phyloP scores from a whole-genome alignment of 2,888 invertebrate genomes.

The Leptogaster cylindrica region DNA sequence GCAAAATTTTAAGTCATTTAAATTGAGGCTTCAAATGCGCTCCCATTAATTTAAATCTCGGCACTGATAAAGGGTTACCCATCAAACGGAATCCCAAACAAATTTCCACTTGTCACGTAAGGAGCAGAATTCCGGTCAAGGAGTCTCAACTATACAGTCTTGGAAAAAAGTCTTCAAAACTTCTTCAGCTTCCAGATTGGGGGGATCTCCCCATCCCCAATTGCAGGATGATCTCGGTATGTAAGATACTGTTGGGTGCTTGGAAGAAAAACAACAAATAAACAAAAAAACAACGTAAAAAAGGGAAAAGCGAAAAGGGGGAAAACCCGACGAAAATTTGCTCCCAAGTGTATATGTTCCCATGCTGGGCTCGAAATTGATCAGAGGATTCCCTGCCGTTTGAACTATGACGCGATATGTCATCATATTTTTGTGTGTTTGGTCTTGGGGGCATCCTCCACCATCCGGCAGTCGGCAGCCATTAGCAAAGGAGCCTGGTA shows the following conservation, averaged over 20 bases:
- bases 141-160: background rate
- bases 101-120: constrained; percentile 43
- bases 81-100: constrained; percentile 39
- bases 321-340: no score
- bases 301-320: background rate
- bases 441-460: constrained; percentile 38
- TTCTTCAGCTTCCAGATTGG: no score
- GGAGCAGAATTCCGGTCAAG: constrained; percentile 15
- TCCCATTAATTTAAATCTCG: constrained; percentile 36
- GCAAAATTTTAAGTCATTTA: constrained; percentile 2
- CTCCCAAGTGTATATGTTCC: constrained; percentile 48
- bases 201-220: no score
- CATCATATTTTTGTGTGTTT: constrained; percentile 57
- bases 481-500: constrained; percentile 10
- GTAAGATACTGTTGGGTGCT: background rate
- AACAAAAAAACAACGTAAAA: background rate
- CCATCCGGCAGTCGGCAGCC: constrained; percentile 11
- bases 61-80: constrained; percentile 29
- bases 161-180: background rate
- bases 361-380: constrained; percentile 63
- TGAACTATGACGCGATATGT: constrained; percentile 63
- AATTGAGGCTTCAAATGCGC: constrained; percentile 28
- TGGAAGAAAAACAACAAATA: constrained; percentile 4
- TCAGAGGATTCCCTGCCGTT: constrained; percentile 63
- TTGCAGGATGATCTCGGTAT: constrained; percentile 12